Base-by-base conservation (phyloP, 2,113 vertebrate species). In the Pterocles orientalis region DNA sequence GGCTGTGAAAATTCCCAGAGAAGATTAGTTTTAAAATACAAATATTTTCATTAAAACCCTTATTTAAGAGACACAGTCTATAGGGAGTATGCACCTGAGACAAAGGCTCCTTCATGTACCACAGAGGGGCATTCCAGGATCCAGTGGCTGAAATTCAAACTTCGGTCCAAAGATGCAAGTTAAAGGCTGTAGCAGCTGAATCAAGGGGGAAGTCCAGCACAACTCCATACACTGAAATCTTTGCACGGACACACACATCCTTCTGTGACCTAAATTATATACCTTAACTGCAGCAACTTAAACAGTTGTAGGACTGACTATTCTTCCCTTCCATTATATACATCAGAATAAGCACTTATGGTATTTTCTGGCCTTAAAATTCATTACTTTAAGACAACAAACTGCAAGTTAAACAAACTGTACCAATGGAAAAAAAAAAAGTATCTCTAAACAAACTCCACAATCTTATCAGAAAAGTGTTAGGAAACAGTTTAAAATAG, bases 221-320 rank as follows among this genome's bases (percentile, higher is more conserved):
- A 90, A 18, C 34, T 53, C 18, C 45, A 48, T 21, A 31, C 21
- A 18, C 29, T 1, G 4, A 25, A 23, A 48, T 20, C 41, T 66
- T 15, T 51, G 47, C 60, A 53, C 39, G 34, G 54, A 23, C 41
- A 4, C 19, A 4, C 0, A 4, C 1, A 3, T 23, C 68, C 18
- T 76, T 41, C 31, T 39, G 21, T 47, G 25, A 45, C 39, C 25
- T 17, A 13, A 86, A 66, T 66, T 13, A 48, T 0, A 36, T 3
- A 61, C 28, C 47, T 56, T 2, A 66, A 31, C 75, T 43, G 14
- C 18, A 78, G 45, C 43, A 60, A 47, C 31, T n/a, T 39, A 39
- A 62, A 9, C 48, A 70, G 28, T 2, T 43, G 14, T 1, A 78
- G n/a, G 20, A 57, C 18, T 77, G 16, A 0, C 51, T 36, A 14